Percentiles rank a stretch among this genome's conserved stretches.
Conservation (phyloP, 2,113 vertebrate genomes). For the Alethe castanea region DNA sequence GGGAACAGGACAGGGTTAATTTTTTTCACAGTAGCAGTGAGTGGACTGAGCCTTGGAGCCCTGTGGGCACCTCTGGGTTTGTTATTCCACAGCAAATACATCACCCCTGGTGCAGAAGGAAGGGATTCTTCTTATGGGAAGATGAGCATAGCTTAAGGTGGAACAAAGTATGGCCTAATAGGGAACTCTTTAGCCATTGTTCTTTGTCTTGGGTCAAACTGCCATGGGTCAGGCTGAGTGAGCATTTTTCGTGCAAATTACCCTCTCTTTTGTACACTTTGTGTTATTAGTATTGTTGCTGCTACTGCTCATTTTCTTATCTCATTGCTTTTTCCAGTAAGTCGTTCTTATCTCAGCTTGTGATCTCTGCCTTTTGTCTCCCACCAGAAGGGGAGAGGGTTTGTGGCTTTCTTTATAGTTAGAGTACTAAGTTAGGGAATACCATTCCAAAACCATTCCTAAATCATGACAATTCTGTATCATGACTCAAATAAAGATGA, state of each 20-base stretch:
- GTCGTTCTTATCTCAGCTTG: not conserved
- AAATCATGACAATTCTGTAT: not conserved
- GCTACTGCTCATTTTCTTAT: not conserved
- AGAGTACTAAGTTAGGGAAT: not conserved
- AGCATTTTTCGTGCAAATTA: not conserved
- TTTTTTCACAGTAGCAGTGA: accelerated
- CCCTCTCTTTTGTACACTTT: not conserved
- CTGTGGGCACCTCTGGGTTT: accelerated
- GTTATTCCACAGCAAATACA: not conserved
- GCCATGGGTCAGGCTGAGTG: not conserved
- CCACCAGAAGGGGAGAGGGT: not conserved
- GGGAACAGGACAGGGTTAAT: not conserved
- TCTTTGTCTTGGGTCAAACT: not conserved
- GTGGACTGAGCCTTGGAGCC: accelerated
- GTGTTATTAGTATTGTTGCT: not conserved
- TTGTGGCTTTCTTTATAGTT: not conserved
- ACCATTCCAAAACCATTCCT: not conserved
- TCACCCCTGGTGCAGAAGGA: not conserved
- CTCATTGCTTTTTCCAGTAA: not conserved
- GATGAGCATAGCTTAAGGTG: accelerated
- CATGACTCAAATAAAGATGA: not conserved
- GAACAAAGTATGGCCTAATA: not conserved
- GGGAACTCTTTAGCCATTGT: not conserved
- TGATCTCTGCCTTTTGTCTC: not conserved
- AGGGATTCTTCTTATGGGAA: not conserved